Conservation (phyloP, 1,140 invertebrate genomes). For the Cotesia glomerata region DNA sequence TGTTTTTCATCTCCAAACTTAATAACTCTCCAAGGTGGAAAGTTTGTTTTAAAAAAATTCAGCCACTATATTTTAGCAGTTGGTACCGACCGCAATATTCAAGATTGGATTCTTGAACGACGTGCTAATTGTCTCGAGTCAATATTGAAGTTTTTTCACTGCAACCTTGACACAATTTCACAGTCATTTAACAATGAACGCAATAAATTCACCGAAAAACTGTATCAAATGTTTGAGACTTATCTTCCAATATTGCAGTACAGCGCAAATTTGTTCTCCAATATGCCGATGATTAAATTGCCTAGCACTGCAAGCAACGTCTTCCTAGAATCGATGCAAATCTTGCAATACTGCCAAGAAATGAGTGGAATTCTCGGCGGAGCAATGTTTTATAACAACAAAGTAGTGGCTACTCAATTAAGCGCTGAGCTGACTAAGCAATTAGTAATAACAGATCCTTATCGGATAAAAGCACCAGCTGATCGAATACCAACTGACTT, state of each 20-base stretch:
- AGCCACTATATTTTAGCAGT: conserved; percentile 80
- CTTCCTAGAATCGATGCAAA: conserved; percentile 81
- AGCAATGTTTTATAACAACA: conserved; percentile 81
- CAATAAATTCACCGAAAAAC: conserved; percentile 74
- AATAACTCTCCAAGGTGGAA: conserved; percentile 81
- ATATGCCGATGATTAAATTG: conserved; percentile 76
- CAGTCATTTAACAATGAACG: conserved; percentile 67
- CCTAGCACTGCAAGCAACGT: conserved; percentile 83
- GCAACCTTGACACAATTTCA: conserved; percentile 74
- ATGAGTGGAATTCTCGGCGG: conserved; percentile 77
- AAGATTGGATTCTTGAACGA: conserved; percentile 79
- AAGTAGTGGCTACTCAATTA: conserved; percentile 80
- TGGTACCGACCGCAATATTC: conserved; percentile 83
- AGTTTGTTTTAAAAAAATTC: conserved; percentile 81
- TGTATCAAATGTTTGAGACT: conserved; percentile 84
- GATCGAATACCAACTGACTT: conserved; percentile 71
- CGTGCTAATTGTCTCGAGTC: conserved; percentile 74
- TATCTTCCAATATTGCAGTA: conserved; percentile 81
- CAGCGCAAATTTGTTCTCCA: conserved; percentile 78
- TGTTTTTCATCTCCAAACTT: conserved; percentile 76
- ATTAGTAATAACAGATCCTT: conserved; percentile 80
- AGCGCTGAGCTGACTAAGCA: conserved; percentile 76
- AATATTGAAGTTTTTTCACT: conserved; percentile 79
- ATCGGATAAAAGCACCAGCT: conserved; percentile 79
- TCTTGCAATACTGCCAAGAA: conserved; percentile 78